Conservation (phyloP, 2,113 vertebrate species). For the Neolamprologus sp. region DNA sequence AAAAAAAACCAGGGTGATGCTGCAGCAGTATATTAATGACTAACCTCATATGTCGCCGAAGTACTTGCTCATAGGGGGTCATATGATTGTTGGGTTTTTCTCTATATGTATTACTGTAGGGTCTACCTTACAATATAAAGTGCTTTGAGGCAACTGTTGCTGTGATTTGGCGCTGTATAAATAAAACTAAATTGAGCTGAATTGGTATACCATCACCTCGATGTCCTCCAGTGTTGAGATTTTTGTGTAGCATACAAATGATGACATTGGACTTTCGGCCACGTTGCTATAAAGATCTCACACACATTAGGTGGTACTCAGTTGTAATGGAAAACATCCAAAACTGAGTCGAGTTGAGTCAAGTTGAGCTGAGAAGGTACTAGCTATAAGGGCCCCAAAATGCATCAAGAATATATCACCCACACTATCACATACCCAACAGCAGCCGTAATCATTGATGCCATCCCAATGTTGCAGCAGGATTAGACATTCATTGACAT, state of each 20-base stretch:
- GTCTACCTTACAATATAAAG: background rate
- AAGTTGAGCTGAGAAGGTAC: background rate
- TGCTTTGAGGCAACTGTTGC: background rate
- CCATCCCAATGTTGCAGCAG: background rate
- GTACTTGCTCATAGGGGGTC: background rate
- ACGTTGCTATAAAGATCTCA: background rate
- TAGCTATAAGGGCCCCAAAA: background rate
- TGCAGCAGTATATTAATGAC: background rate
- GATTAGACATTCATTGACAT: background rate
- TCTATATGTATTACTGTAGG: background rate
- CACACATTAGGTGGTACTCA: background rate
- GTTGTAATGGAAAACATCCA: background rate
- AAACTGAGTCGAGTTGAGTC: background rate
- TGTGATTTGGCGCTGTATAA: background rate
- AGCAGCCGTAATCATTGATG: background rate
- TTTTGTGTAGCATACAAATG: background rate
- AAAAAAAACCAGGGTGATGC: rapidly evolving
- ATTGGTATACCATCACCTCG: background rate
- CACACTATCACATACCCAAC: background rate
- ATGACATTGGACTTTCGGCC: background rate
- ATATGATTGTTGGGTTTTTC: background rate
- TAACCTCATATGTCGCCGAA: background rate
- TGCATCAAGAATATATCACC: background rate
- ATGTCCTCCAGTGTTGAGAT: background rate
- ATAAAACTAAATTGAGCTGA: background rate